Evolutionary conservation across 2,888 invertebrate genomes (phyloP).

Genomic region (Nysson spinosus): DNA sequence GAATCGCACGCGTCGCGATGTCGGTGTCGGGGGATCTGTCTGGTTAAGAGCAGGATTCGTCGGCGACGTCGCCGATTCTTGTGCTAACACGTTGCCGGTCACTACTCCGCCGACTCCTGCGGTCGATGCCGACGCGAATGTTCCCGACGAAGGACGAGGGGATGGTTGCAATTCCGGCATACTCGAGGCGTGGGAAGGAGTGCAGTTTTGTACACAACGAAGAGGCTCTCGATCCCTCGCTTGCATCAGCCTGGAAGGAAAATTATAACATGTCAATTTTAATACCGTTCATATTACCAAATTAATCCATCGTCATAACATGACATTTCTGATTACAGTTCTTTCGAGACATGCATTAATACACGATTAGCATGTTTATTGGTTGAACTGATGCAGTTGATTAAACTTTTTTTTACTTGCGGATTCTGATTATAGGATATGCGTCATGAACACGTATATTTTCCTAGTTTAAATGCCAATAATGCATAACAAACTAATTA

Average conservation of each 20-base stretch:
- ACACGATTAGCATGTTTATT: too few relatives aligned
- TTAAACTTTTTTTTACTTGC: too few relatives aligned
- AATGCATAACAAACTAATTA: too few relatives aligned
- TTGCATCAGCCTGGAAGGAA: constrained; percentile 77
- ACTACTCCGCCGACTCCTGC: constrained; percentile 32
- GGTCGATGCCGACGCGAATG: constrained; percentile 49
- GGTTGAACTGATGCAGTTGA: too few relatives aligned
- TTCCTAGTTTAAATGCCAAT: too few relatives aligned
- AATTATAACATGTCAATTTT: too few relatives aligned
- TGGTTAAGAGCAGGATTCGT: constrained; percentile 25
- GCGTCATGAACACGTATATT: too few relatives aligned
- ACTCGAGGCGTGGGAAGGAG: constrained; percentile 80
- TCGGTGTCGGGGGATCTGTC: constrained; percentile 70
- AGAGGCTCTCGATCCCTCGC: constrained; percentile 81
- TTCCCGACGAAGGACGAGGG: constrained; percentile 64
- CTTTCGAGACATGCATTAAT: too few relatives aligned
- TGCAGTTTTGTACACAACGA: constrained; percentile 70
- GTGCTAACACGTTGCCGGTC: constrained; percentile 24
- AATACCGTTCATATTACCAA: too few relatives aligned
- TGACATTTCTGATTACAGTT: too few relatives aligned
- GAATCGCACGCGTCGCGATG: constrained; percentile 79
- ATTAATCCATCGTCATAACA: too few relatives aligned
- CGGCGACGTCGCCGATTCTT: constrained; percentile 49
- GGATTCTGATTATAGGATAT: too few relatives aligned
- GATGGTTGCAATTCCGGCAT: constrained; percentile 81